These are phyloP conservation scores for Vicugna pacos DNA, from an alignment of 2,113 vertebrate genomes.

Conservation along the genomic window DNA sequence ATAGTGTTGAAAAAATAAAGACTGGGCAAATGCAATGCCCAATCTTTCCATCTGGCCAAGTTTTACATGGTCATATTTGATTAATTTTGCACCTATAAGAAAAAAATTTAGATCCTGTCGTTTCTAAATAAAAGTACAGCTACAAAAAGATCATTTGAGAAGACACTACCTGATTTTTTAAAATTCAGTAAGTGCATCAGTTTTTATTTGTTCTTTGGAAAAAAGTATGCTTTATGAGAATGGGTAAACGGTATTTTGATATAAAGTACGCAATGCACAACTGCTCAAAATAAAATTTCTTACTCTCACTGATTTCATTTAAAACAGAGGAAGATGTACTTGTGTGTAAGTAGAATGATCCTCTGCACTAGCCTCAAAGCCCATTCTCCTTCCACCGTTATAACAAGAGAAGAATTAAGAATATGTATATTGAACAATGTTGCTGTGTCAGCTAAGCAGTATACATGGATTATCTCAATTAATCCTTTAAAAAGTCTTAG, in stretches of 20 bases:
- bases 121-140: not conserved
- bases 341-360: not conserved
- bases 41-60: not conserved
- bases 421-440: not conserved
- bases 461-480: not conserved
- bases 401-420: not conserved
- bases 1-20: not conserved
- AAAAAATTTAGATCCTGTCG: not conserved
- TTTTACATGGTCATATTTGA: not conserved
- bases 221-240: not conserved
- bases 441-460: not conserved
- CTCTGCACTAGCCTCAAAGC: not conserved
- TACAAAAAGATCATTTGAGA: not conserved
- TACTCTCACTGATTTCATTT: not conserved
- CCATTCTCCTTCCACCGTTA: not conserved
- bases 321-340: not conserved
- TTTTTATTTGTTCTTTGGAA: not conserved
- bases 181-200: not conserved
- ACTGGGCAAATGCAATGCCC: not conserved
- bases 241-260: not conserved
- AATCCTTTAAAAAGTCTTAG: not conserved
- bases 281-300: not conserved
- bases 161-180: not conserved
- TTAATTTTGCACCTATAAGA: not conserved
- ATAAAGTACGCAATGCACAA: not conserved